These are phyloP conservation scores for Polyommatus iphigenia DNA, from an alignment of 2,888 invertebrate species.

Conservation along the genomic window DNA sequence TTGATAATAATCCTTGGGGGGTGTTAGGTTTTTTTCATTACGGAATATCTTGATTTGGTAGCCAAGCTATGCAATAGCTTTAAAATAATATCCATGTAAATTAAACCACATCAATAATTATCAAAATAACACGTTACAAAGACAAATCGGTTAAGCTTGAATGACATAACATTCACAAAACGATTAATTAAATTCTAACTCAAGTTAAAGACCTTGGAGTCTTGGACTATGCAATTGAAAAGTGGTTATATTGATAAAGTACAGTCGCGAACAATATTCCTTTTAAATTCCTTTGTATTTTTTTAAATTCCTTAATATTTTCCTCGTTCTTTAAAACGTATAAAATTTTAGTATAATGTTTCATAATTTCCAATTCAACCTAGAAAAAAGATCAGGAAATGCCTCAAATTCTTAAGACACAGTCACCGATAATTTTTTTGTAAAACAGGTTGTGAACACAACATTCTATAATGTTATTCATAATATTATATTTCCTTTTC, in stretches of 20 bases:
- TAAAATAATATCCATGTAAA: too few relatives aligned
- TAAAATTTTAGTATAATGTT: background rate
- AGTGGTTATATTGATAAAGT: slow-evolving; percentile 27
- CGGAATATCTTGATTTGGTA: too few relatives aligned
- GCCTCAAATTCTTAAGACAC: background rate
- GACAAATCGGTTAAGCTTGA: background rate
- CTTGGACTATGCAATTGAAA: slow-evolving; percentile 27
- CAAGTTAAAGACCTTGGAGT: slow-evolving; percentile 25
- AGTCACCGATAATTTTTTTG: background rate
- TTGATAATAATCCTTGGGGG: too few relatives aligned
- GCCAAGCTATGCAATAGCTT: too few relatives aligned
- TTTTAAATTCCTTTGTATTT: background rate
- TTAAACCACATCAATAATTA: too few relatives aligned
- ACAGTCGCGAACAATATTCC: slow-evolving; percentile 1
- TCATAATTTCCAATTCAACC: background rate
- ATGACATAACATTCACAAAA: slow-evolving; percentile 19
- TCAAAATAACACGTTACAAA: background rate
- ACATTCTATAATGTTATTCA: background rate
- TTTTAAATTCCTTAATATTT: background rate
- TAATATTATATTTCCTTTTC: background rate
- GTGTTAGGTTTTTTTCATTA: too few relatives aligned
- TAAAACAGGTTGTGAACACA: background rate
- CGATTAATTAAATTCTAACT: slow-evolving; percentile 10
- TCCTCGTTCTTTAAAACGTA: slow-evolving; percentile 14
- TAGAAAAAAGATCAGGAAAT: background rate